Evolutionary conservation across 2,888 invertebrate genomes (phyloP).

Genomic region (Eudasyphora cyanicolor): DNA sequence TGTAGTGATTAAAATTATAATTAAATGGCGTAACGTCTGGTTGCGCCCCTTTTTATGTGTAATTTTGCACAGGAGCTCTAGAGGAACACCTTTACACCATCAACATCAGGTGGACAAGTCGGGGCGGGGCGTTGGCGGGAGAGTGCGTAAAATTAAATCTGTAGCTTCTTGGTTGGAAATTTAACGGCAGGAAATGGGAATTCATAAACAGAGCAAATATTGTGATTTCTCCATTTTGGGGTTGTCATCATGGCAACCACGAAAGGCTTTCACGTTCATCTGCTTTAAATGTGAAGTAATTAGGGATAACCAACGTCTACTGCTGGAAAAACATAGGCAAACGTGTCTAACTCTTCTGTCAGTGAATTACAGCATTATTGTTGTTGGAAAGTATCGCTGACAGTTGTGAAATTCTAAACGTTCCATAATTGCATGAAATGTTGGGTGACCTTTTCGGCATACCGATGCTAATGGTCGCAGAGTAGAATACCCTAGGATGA

Average conservation of each 20-base stretch:
- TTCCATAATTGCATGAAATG: not conserved
- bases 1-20: conserved; percentile 54
- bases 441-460: not conserved
- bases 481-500: not conserved
- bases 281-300: conserved; percentile 3
- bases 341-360: not conserved
- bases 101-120: conserved; percentile 46
- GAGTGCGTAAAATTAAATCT: conserved; percentile 39
- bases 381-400: not conserved
- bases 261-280: not conserved
- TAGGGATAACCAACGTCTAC: conserved; percentile 1
- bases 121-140: conserved; percentile 16
- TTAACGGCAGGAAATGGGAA: conserved; percentile 37
- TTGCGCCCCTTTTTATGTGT: conserved; percentile 28
- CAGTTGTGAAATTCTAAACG: not conserved
- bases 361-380: not conserved
- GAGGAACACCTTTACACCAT: not conserved
- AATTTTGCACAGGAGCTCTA: not conserved
- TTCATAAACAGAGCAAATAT: conserved; percentile 14
- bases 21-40: conserved; percentile 51
- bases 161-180: conserved; percentile 30
- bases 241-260: not conserved
- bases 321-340: not conserved
- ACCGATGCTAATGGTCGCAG: not conserved
- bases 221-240: not conserved